Percentiles rank a stretch among this genome's conserved stretches.
Conservation (phyloP, 2,888 invertebrate genomes). For the Drosophila pegasa region DNA sequence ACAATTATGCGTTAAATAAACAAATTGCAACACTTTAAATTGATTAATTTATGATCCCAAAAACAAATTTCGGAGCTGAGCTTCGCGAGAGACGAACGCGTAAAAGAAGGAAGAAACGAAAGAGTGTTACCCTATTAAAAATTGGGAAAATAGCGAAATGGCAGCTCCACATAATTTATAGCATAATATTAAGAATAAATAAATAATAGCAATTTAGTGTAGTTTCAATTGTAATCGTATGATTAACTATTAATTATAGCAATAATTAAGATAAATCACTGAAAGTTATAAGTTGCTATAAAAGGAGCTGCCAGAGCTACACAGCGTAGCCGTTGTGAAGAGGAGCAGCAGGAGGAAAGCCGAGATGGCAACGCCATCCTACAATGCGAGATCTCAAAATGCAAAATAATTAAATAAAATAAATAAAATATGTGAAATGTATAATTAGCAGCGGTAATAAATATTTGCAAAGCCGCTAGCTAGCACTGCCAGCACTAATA, state of each 20-base stretch:
- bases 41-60: neutral
- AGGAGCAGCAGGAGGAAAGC: neutral
- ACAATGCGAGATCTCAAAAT: neutral
- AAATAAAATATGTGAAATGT: neutral
- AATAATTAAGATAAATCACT: neutral
- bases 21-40: conserved; percentile 16
- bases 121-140: conserved; percentile 39
- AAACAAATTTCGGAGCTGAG: neutral
- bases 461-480: too few species aligned
- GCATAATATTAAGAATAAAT: neutral
- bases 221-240: neutral
- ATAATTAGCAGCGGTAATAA: neutral
- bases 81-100: neutral
- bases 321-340: neutral
- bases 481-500: neutral
- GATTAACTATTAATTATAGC: too few species aligned
- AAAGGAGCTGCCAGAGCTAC: conserved; percentile 16
- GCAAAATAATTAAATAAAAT: neutral
- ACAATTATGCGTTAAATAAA: neutral
- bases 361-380: neutral
- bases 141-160: neutral
- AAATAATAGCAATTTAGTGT: neutral
- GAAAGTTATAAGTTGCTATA: neutral
- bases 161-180: conserved; percentile 4
- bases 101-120: conserved; percentile 20